These are phyloP conservation scores for Macaca mulatta DNA, from an alignment of 2,113 vertebrate species.

Conservation along the genomic window DNA sequence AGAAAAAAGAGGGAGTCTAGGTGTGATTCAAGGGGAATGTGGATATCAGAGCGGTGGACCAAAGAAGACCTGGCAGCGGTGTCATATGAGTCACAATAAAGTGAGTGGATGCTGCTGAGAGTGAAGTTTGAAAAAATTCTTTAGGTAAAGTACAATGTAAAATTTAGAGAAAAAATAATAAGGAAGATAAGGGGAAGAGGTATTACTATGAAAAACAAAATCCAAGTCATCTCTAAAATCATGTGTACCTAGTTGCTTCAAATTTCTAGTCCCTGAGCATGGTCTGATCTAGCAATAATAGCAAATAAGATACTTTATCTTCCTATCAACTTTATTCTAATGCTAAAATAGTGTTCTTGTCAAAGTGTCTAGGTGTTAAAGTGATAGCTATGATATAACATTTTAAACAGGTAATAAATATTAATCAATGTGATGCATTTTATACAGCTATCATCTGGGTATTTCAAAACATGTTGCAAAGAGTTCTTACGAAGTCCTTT, in stretches of 20 bases:
- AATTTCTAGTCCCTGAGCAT: background rate
- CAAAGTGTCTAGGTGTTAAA: slow-evolving; percentile 22
- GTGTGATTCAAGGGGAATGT: background rate
- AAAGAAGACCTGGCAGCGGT: background rate
- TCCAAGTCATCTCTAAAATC: background rate
- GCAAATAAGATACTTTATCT: background rate
- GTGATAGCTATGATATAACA: slow-evolving; percentile 46
- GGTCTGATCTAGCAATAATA: background rate
- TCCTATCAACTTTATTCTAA: background rate
- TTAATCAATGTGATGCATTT: slow-evolving; percentile 51
- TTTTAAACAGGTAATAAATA: slow-evolving; percentile 70
- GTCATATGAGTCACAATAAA: background rate
- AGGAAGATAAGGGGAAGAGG: fast-evolving
- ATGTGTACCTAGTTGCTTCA: background rate
- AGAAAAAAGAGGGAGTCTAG: background rate
- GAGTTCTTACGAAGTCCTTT: background rate
- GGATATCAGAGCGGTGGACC: background rate
- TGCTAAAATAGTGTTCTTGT: slow-evolving; percentile 7
- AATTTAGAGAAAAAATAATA: background rate
- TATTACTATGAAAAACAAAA: background rate
- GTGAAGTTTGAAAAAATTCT: background rate
- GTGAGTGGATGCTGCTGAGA: background rate
- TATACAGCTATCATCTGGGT: slow-evolving; percentile 28
- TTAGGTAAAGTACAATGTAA: fast-evolving
- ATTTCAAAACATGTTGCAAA: slow-evolving; percentile 60